A percentile compares a stretch with the other conserved stretches of the same genome.
phyloP scores from a whole-genome alignment of 2,113 vertebrate species.

The Burhinus oedicnemus region DNA sequence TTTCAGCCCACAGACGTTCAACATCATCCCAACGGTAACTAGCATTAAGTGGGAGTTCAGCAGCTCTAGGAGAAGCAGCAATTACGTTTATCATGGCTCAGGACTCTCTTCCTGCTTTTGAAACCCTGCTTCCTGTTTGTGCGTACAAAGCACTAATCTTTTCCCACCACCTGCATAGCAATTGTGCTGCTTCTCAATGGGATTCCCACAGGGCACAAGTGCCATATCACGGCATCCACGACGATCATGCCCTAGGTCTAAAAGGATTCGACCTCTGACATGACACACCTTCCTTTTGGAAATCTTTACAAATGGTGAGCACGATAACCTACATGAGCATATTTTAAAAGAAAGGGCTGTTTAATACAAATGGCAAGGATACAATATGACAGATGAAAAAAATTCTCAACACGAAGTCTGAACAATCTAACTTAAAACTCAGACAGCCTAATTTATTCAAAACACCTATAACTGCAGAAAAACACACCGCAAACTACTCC shows the following conservation, averaged over 20 bases:
- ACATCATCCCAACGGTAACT: background rate
- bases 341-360: background rate
- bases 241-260: background rate
- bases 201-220: background rate
- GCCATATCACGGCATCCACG: accelerated
- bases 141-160: conserved; percentile 26
- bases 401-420: background rate
- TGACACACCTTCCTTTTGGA: background rate
- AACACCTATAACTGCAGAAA: background rate
- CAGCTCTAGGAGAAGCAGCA: background rate
- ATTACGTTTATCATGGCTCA: conserved; percentile 20
- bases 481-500: background rate
- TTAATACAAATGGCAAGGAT: background rate
- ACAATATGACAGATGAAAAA: background rate
- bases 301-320: background rate
- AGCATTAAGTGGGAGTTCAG: background rate
- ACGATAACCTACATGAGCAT: accelerated
- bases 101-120: conserved; percentile 31
- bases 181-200: background rate
- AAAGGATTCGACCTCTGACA: accelerated
- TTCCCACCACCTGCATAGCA: conserved; percentile 16
- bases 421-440: background rate
- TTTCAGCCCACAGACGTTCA: background rate
- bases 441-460: background rate
- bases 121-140: conserved; percentile 50